Evolutionary conservation across 2,888 invertebrate genomes (phyloP), one percentile per base, ranked within the genome.

Genomic region (Vanessa cardui): DNA sequence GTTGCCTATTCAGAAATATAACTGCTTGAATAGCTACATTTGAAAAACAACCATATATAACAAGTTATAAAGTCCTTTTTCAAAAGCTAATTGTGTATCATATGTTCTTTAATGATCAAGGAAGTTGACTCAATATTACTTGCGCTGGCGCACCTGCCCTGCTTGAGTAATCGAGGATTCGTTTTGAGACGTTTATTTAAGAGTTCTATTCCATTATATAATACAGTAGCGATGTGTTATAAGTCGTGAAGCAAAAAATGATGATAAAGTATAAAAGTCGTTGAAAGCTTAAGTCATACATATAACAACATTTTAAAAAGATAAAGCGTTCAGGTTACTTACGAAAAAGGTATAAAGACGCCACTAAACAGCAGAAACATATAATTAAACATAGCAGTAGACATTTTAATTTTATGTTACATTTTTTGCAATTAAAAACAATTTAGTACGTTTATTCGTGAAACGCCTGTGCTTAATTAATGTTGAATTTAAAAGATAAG

Each of bases 81-180:
- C 9, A 15, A 21, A 39, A 18, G 45, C n/a, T 50, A 8, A 56
- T 44, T 4, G n/a, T 68, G 46, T 78, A 66, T 20, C 75, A 58
- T 75, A 73, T 76, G 79, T 71, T 73, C 69, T 75, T 68, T 70
- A 72, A 69, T 73, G 64, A 52, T 59, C n/a, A 47, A 54, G 54
- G 39, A 67, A 56, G 68, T 73, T 68, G 75, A 78, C 74, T 76
- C 72, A 79, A 79, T 77, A 77, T 76, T 62, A 68, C 68, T 71
- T 71, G 68, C 70, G 70, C 66, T 62, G 49, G 78, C 79, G 86
- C 87, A 86, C 84, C 86, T 86, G 86, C 85, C 74, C 72, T 73
- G 82, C 76, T 76, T 84, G 84, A 86, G 80, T 83, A 85, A 85
- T 84, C 79, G 79, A 72, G 76, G 77, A 72, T 65, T 63, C 70